Evolutionary conservation across 2,113 vertebrate genomes (phyloP).

Genomic region (Taurulus bubalis): DNA sequence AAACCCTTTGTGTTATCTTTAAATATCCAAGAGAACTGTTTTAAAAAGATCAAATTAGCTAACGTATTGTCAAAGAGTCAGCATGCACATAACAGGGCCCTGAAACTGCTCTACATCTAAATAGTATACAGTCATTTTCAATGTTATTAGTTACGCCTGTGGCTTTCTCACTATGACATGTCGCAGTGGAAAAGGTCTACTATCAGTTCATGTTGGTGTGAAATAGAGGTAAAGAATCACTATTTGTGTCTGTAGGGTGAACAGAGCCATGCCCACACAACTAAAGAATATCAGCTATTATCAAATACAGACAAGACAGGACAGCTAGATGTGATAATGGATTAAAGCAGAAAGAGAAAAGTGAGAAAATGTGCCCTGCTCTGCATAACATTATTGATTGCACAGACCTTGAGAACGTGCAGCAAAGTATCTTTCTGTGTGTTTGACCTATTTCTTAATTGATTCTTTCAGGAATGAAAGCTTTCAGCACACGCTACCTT

Average conservation of each 20-base stretch:
- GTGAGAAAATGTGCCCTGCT: background rate
- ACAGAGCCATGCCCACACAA: background rate
- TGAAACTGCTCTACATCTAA: background rate
- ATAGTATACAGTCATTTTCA: background rate
- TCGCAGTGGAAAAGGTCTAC: background rate
- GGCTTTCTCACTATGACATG: background rate
- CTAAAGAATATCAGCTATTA: conserved; percentile 15
- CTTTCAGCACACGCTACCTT: conserved; percentile 54
- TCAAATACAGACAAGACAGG: conserved; percentile 10
- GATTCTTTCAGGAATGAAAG: conserved; percentile 53
- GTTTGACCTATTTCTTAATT: conserved; percentile 63
- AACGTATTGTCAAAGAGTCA: background rate
- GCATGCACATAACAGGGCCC: background rate
- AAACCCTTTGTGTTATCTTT: background rate
- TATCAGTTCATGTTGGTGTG: background rate
- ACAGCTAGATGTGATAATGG: conserved; percentile 35
- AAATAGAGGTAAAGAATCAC: conserved; percentile 3
- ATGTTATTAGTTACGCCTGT: background rate
- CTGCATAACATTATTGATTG: conserved; percentile 27
- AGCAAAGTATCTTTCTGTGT: conserved; percentile 33
- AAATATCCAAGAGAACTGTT: background rate
- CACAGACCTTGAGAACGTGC: conserved; percentile 62
- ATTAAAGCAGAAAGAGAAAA: background rate
- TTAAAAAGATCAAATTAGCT: background rate
- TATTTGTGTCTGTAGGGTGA: conserved; percentile 16